Base-by-base conservation (phyloP, 2,888 invertebrate genomes). In the Busseola fusca region DNA sequence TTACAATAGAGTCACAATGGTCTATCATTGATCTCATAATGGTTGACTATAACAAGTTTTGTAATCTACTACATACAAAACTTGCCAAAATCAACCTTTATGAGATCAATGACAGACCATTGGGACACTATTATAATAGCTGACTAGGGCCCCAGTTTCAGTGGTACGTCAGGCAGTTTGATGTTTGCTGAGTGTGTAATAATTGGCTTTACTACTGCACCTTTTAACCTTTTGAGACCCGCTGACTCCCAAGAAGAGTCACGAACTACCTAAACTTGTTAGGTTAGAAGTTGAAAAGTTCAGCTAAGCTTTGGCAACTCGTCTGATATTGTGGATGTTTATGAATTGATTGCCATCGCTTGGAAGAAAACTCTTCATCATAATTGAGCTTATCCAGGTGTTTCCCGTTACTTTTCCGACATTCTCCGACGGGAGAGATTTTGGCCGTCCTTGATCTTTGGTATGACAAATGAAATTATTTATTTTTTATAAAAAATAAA, bases 271-370 rank as follows among this genome's bases (percentile, higher is more conserved):
- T n/a, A 18, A 14, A 37, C 10, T 37, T 71, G 27, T 57, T 48
- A 48, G 30, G 64, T 64, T 34, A 34, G 30, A 18, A 16, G 34
- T 54, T 34, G 12, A 69, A 40, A 64, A 67, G 64, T n/a, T 72
- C 10, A 7, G n/a, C 14, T n/a, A 57, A 48, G 48, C 10, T 27
- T 14, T 18, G n/a, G 27, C 56, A 27, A 18, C 14, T 57, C 1
- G 9, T 40, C 3, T 34, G 25, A 25, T 21, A 6, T 50, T 10
- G 6, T 16, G 5, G 62, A 14, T 42, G 42, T 27, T 42, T 6
- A 12, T 18, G 40, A 21, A 21, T 5, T 34, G 14, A 27, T 37
- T 25, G 2, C 7, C 18, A 37, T 48, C 48, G 27, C 54, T 37
- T 37, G 12, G 52, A 27, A 14, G 14, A 14, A 45, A 45, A 66